phyloP scores from a whole-genome alignment of 2,797 vertebrate species.

The Gymnoscopelus braueri region DNA sequence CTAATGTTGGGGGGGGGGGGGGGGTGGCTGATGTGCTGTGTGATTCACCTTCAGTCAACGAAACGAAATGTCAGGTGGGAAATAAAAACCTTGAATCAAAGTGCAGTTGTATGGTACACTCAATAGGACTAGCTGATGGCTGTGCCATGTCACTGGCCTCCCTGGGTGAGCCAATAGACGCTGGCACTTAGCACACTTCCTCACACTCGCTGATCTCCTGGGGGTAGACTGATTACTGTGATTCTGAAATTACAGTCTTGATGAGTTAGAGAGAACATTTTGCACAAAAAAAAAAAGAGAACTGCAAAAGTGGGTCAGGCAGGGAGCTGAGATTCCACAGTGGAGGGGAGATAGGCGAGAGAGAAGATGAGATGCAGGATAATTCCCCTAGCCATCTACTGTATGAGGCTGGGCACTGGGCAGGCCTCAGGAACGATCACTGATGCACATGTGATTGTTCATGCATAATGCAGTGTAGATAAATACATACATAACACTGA shows the following conservation, averaged over 20 bases:
- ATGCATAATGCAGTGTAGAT: neutral
- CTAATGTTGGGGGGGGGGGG: conserved; percentile 18
- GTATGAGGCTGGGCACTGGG: conserved; percentile 12
- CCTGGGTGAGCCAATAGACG: conserved; percentile 71
- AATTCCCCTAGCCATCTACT: conserved; percentile 19
- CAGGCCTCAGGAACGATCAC: neutral
- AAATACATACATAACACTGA: too few relatives aligned
- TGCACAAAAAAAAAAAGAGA: conserved; percentile 42
- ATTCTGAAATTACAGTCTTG: conserved; percentile 85
- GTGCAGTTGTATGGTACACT: conserved; percentile 44
- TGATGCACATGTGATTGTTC: conserved; percentile 33
- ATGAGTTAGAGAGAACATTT: conserved; percentile 74
- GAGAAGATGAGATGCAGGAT: conserved; percentile 24
- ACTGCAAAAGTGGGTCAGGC: conserved; percentile 74
- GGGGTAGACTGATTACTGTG: conserved; percentile 84
- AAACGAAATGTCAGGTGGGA: conserved; percentile 64
- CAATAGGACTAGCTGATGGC: conserved; percentile 46
- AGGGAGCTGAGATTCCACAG: conserved; percentile 45
- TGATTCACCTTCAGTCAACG: conserved; percentile 50
- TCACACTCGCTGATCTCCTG: conserved; percentile 75
- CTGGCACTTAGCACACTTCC: conserved; percentile 74
- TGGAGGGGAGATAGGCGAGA: conserved; percentile 24
- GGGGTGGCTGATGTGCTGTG: conserved; percentile 31
- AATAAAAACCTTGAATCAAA: conserved; percentile 64
- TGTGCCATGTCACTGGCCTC: conserved; percentile 66